Conservation (phyloP, 2,888 invertebrate genomes). For the Eupithecia subumbrata region DNA sequence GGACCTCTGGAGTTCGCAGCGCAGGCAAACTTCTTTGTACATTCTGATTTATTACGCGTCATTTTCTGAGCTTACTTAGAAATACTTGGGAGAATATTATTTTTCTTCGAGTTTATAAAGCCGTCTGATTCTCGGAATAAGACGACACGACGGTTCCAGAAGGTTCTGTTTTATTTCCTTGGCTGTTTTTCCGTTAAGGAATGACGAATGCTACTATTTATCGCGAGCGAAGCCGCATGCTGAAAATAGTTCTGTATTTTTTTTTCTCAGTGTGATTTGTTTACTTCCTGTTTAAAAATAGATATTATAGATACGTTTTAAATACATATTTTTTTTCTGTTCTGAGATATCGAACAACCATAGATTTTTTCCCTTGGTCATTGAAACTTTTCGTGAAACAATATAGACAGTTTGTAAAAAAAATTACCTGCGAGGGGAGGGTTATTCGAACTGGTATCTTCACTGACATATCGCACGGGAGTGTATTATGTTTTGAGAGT, state of each 20-base stretch:
- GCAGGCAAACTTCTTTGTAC: background rate
- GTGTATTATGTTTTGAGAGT: too few species aligned
- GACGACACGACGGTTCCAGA: background rate
- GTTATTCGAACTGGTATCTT: too few species aligned
- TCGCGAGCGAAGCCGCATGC: too few species aligned
- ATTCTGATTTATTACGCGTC: background rate
- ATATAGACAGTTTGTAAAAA: too few species aligned
- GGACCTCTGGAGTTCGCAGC: background rate
- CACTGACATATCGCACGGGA: too few species aligned
- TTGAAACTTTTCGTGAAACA: too few species aligned
- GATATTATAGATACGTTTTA: too few species aligned
- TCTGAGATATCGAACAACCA: too few species aligned
- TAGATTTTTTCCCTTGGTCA: too few species aligned
- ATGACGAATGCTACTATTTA: too few species aligned
- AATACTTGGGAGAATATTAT: background rate
- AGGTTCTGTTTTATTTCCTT: background rate
- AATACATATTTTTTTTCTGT: too few species aligned
- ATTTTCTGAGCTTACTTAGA: background rate
- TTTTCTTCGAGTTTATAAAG: slow-evolving; percentile 5
- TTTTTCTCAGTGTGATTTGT: background rate
- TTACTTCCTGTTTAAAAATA: background rate
- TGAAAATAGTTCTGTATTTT: background rate
- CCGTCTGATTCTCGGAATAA: background rate
- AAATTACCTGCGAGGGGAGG: too few species aligned
- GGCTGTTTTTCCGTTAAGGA: background rate